A percentile compares a stretch with the other conserved stretches of the same genome.
These are phyloP conservation scores for Odiellus spinosus DNA, from an alignment of 2,888 invertebrate species.

Conservation along the genomic window DNA sequence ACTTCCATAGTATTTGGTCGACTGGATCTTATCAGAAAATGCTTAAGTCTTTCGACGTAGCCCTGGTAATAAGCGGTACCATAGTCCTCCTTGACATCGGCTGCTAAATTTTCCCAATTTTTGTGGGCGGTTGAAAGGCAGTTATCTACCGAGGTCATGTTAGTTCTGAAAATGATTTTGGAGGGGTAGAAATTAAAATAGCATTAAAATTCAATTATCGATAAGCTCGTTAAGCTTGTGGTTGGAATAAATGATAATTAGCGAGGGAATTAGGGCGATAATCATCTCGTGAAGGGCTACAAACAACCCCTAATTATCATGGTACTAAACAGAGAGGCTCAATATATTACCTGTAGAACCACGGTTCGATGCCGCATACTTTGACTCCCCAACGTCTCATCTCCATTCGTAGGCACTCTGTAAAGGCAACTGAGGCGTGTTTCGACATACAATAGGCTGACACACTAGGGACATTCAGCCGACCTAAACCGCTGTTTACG, in stretches of 20 bases:
- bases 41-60: constrained; percentile 21
- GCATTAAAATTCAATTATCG: too few relatives aligned
- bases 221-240: too few relatives aligned
- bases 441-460: constrained; percentile 9
- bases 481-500: constrained; percentile 27
- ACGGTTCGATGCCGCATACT: constrained; percentile 10
- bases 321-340: too few relatives aligned
- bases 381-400: constrained; percentile 6
- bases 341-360: constrained; percentile 5
- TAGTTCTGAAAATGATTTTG: neutral
- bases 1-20: constrained; percentile 24
- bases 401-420: constrained; percentile 8
- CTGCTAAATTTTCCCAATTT: constrained; percentile 24
- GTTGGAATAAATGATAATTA: too few relatives aligned
- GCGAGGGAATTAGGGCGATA: too few relatives aligned
- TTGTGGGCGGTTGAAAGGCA: constrained; percentile 13
- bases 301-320: too few relatives aligned
- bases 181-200: too few relatives aligned
- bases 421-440: constrained; percentile 8
- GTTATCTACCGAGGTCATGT: neutral
- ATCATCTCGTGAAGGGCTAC: too few relatives aligned
- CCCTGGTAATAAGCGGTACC: constrained; percentile 26
- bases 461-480: constrained; percentile 13
- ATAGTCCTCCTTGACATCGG: constrained; percentile 23
- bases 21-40: constrained; percentile 13